Base-by-base conservation (phyloP, 2,797 vertebrate genomes). In the Paratrypauchen microcephalus region DNA sequence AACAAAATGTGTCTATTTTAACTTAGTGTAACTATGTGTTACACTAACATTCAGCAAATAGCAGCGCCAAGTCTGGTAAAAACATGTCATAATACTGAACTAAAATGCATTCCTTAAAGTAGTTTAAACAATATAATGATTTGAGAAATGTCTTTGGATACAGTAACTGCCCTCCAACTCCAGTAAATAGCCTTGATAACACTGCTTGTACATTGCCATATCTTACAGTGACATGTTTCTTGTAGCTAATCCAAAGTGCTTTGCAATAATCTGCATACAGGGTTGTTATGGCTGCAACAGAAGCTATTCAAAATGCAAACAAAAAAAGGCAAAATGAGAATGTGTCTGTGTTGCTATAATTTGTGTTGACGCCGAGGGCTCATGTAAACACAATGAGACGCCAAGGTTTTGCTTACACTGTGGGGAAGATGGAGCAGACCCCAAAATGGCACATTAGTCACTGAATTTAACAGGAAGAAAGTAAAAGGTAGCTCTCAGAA, bases 151-250 rank as follows among this genome's bases (percentile, higher is more conserved):
- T 21, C 19, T 52, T 52, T 21, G 21, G 11, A 9, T 13, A 55
- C 21, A 4, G 3, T 5, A 55, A 55, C 21, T 55, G n/a, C 21
- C 21, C 52, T 24, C 11, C 9, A 12, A 24, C 52, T 52, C n/a
- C 8, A 8, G 7, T 21, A 50, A 50, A 19, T n/a, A 15, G 18
- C 19, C 16, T 74, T 66, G 67, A 41, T 68, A 65, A 77, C 62
- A 23, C 58, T 30, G 36, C 48, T 36, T 21, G 48, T 30, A 26
- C 45, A 48, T 41, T 36, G 59, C 55, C 45, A 70, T 73, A 63
- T 63, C 77, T 84, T 74, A 65, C 63, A 82, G 83, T 68, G 71
- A 66, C 50, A 68, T 21, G 30, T 71, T 75, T 72, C 19, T 50
- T 67, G 68, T 62, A 66, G 56, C 59, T 74, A 66, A 78, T 76